Conservation (phyloP, 2,797 vertebrate genomes). For the Halcyon leucocephala region DNA sequence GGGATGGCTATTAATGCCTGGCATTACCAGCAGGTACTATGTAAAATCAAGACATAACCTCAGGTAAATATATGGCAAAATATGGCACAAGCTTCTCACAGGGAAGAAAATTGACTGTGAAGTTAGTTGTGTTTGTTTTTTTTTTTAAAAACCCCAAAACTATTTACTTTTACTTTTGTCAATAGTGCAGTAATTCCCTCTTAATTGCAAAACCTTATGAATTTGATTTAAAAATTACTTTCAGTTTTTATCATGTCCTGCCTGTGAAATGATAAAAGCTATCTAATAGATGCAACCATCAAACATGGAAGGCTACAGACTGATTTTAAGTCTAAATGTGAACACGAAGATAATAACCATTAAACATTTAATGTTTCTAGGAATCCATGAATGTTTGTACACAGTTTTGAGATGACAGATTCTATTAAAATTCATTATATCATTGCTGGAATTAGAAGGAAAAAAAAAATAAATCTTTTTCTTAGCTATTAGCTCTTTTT, state of each 20-base stretch:
- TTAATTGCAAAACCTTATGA: neutral
- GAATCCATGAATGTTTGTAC: constrained; percentile 72
- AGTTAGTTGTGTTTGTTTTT: neutral
- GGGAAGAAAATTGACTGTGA: neutral
- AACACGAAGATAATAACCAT: constrained; percentile 23
- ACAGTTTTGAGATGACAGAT: constrained; percentile 67
- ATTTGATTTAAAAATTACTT: neutral
- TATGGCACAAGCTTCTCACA: neutral
- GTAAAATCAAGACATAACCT: neutral
- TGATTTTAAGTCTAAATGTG: constrained; percentile 20
- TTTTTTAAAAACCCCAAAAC: neutral
- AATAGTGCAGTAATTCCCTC: neutral
- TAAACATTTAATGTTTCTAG: constrained; percentile 30
- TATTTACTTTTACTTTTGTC: neutral
- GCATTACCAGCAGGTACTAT: neutral
- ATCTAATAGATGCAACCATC: constrained; percentile 9
- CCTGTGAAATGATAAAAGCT: neutral
- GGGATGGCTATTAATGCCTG: neutral
- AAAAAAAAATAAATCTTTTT: constrained; percentile 6
- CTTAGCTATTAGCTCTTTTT: constrained; percentile 75
- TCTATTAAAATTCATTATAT: constrained; percentile 76
- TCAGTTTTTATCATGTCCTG: neutral
- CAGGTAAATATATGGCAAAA: neutral
- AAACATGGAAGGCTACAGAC: neutral
- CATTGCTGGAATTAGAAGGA: constrained; percentile 38